Conservation (phyloP, 2,113 vertebrate species). For the Ondatra zibethicus region DNA sequence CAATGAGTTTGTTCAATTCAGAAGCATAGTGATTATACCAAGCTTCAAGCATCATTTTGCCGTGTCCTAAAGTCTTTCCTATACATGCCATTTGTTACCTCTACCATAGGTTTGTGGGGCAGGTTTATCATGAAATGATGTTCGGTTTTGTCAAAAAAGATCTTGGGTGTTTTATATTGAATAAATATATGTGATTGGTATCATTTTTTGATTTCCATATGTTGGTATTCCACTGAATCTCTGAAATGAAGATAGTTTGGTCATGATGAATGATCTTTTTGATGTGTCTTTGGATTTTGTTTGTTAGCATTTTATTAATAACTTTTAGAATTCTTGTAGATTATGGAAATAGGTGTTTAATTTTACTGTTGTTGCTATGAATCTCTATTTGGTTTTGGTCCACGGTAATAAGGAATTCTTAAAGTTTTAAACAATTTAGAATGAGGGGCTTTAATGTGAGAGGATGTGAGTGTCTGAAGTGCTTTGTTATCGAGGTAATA, state of each 20-base stretch:
- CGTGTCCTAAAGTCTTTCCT: not conserved
- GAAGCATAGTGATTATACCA: not conserved
- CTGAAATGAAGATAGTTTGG: not conserved
- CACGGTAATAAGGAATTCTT: not conserved
- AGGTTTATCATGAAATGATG: not conserved
- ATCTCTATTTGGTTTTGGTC: not conserved
- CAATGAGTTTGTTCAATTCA: not conserved
- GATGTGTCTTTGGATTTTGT: not conserved
- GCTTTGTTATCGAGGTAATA: not conserved
- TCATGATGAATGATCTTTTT: no score
- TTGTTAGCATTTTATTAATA: not conserved
- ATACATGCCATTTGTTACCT: not conserved
- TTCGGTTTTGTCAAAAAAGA: not conserved
- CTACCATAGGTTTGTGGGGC: no score
- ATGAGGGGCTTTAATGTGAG: not conserved
- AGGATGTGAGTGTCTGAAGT: not conserved
- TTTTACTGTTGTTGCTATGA: not conserved
- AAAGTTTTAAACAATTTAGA: not conserved
- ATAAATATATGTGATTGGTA: not conserved
- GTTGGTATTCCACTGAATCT: not conserved
- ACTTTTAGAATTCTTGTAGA: not conserved
- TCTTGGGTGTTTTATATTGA: not conserved
- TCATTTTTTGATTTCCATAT: not conserved
- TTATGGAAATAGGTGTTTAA: not conserved
- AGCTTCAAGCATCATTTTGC: not conserved